Percentiles rank a stretch among this genome's conserved stretches.
phyloP scores from a whole-genome alignment of 2,888 invertebrate genomes.

The Drosophila ezoana region DNA sequence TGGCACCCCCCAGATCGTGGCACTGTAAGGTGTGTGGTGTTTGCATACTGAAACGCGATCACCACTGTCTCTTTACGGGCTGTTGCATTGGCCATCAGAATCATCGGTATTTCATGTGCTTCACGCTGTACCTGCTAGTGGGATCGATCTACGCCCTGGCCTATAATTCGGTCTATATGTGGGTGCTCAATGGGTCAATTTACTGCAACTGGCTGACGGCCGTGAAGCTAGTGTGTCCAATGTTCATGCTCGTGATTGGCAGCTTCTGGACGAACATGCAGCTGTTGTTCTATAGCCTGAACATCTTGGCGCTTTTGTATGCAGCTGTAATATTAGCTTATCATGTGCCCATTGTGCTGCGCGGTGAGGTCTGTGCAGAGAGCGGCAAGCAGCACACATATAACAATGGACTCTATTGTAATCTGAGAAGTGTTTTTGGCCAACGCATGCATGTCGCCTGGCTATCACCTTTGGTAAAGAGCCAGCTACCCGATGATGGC shows the following conservation, averaged over 20 bases:
- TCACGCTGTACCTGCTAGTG: constrained; percentile 90
- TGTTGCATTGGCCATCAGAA: constrained; percentile 95
- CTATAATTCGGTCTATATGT: constrained; percentile 90
- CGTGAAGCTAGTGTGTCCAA: constrained; percentile 90
- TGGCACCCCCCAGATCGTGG: constrained; percentile 93
- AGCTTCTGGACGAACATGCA: constrained; percentile 88
- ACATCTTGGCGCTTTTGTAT: constrained; percentile 88
- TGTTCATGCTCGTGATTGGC: constrained; percentile 89
- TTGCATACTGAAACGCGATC: constrained; percentile 94
- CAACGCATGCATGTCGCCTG: constrained; percentile 91
- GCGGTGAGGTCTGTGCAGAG: constrained; percentile 88
- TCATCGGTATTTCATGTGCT: constrained; percentile 93
- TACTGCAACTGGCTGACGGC: constrained; percentile 86
- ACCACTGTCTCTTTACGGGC: constrained; percentile 95
- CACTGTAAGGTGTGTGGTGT: constrained; percentile 94
- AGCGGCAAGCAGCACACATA: constrained; percentile 86
- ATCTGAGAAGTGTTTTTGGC: constrained; percentile 91
- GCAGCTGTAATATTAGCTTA: constrained; percentile 89
- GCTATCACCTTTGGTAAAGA: constrained; percentile 91
- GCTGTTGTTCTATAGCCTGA: constrained; percentile 90
- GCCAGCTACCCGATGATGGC: constrained; percentile 92
- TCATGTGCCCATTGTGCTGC: constrained; percentile 89
- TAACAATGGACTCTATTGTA: constrained; percentile 89
- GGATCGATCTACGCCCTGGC: constrained; percentile 90
- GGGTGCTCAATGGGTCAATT: constrained; percentile 77